phyloP scores from a whole-genome alignment of 2,113 vertebrate species.

The Mobula birostris region DNA sequence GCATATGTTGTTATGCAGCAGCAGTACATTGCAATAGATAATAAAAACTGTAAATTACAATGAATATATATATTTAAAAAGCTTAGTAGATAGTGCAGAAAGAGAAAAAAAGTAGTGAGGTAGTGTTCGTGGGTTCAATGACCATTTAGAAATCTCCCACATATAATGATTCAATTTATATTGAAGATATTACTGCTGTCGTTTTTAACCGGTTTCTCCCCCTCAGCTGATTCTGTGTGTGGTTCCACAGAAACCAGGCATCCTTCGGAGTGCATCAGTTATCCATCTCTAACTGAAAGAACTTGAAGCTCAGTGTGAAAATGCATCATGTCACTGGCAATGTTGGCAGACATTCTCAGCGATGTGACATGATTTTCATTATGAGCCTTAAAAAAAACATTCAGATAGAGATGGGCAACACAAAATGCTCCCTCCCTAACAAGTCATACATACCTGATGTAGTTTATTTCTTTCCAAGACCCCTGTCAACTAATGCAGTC shows the following conservation, averaged over 20 bases:
- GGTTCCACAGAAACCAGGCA: not conserved
- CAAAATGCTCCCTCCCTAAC: not conserved
- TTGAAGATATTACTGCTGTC: not conserved
- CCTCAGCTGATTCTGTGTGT: not conserved
- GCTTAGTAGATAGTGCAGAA: too few relatives aligned
- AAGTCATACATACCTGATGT: not conserved
- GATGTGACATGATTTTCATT: too few relatives aligned
- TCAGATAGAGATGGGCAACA: too few relatives aligned
- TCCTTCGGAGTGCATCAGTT: not conserved
- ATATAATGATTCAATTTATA: not conserved
- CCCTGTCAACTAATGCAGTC: not conserved
- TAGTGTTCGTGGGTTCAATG: too few relatives aligned
- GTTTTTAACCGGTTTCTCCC: not conserved
- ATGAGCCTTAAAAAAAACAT: too few relatives aligned
- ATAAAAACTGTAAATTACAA: too few relatives aligned
- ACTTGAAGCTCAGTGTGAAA: not conserved
- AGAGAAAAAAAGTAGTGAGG: too few relatives aligned
- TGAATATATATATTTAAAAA: too few relatives aligned
- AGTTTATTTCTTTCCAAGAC: not conserved
- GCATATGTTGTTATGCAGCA: too few relatives aligned
- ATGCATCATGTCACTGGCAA: not conserved
- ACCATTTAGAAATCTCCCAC: too few relatives aligned
- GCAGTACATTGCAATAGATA: too few relatives aligned
- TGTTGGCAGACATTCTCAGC: too few relatives aligned
- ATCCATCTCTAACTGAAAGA: not conserved